Evolutionary conservation across 2,797 vertebrate genomes (phyloP).

Genomic region (Lepilemur septentrionalis): DNA sequence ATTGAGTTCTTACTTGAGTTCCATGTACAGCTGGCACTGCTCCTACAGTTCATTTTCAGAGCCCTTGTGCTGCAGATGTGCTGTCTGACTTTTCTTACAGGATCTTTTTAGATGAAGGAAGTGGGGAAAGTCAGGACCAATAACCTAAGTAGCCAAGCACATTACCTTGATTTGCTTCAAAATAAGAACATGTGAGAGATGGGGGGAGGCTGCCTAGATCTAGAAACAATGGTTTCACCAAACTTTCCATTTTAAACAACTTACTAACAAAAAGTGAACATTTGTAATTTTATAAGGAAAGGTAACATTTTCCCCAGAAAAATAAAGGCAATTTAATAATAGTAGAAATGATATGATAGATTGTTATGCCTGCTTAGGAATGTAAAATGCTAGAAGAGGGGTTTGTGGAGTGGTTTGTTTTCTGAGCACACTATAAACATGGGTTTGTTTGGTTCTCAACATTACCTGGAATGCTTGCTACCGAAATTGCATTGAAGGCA

Average conservation of each 20-base stretch:
- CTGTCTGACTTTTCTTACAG: neutral
- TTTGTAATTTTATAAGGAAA: neutral
- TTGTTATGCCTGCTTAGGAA: neutral
- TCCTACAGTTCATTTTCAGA: neutral
- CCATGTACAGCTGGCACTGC: neutral
- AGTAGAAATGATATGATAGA: neutral
- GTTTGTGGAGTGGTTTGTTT: neutral
- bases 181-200: neutral
- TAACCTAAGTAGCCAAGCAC: neutral
- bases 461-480: neutral
- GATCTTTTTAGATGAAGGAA: neutral
- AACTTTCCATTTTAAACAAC: constrained; percentile 3
- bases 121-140: neutral
- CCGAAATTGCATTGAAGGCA: neutral
- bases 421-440: neutral
- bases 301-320: neutral
- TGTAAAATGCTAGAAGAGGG: neutral
- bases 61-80: accelerated
- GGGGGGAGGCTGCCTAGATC: neutral
- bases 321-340: neutral
- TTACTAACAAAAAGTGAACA: neutral
- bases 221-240: neutral
- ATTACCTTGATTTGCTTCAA: neutral
- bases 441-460: constrained; percentile 22
- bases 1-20: neutral